Evolutionary conservation across 2,888 invertebrate genomes (phyloP), one percentile per base, ranked within the genome.

Genomic region (Rhorus exstirpatorius): DNA sequence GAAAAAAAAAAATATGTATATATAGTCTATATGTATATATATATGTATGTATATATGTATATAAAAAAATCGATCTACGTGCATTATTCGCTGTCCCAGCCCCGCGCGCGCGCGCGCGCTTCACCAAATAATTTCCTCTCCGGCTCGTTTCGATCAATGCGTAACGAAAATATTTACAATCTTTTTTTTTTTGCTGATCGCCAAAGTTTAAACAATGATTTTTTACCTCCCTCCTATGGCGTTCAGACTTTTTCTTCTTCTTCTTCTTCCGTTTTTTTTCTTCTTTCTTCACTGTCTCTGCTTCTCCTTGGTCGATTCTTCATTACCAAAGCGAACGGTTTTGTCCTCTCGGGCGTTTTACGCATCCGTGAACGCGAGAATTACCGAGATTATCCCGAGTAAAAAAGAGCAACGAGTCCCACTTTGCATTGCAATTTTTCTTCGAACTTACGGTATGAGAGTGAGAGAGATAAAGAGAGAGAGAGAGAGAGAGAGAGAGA

Each of bases 151-250:
- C 70, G n/a, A 74, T 72, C 46, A n/a, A 77, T 83, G 85, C 83
- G 86, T 88, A 89, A 88, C 87, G 87, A 89, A 89, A 89, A 89
- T 89, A 89, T 89, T 87, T 89, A 89, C 89, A 89, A 88, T 83
- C 6, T 86, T 86, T 19, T 61, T 68, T 31, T 86, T 86, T 19
- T 61, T 68, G 38, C 74, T 60, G 68, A 21, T 70, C 68, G 21
- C 77, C 46, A 49, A 38, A 21, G 24, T n/a, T 60, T 49, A n/a
- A 49, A 14, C 41, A 10, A 10, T 58, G 55, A 68, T 53, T 67
- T 61, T 46, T 67, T n/a, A n/a, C n/a, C n/a, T n/a, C n/a, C n/a
- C 24, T 46, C 58, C 35, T n/a, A 19, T 51, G 8, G 38, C 63
- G 53, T 44, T 55, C 65, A 65, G 75, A 75, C 75, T 74, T 51